A percentile compares a stretch with the other conserved stretches of the same genome.
Conservation (phyloP, 2,113 vertebrate genomes). For the Rhegmatorhina hoffmannsi region DNA sequence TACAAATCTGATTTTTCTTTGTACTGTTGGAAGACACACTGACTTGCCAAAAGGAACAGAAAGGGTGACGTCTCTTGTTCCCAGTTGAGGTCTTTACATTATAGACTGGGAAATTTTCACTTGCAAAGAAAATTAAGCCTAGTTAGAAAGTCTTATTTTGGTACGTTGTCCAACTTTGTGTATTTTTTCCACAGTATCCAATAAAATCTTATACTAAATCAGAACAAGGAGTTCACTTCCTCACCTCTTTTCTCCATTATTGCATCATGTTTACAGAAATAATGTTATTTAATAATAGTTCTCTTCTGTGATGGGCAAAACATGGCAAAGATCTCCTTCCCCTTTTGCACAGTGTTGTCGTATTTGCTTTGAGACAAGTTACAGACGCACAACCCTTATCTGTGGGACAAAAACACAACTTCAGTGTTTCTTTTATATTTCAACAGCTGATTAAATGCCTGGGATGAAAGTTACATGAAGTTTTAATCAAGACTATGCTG, state of each 20-base stretch:
- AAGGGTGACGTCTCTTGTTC: neutral
- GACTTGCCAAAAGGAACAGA: neutral
- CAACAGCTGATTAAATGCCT: neutral
- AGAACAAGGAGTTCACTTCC: neutral
- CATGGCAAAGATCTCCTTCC: neutral
- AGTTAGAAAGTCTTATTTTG: neutral
- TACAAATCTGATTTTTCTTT: neutral
- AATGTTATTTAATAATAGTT: neutral
- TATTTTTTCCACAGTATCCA: neutral
- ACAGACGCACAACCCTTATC: neutral
- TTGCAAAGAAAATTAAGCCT: neutral
- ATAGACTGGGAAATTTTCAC: neutral
- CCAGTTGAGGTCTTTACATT: neutral
- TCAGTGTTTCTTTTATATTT: neutral
- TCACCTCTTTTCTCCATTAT: neutral
- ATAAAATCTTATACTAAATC: neutral
- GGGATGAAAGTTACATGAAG: neutral
- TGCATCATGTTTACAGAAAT: neutral
- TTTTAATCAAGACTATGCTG: neutral
- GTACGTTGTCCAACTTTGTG: rapidly evolving
- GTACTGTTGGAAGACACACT: neutral
- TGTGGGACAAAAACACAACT: rapidly evolving
- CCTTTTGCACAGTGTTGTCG: neutral
- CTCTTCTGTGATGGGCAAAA: neutral
- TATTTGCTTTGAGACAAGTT: neutral